Percentiles rank a stretch among this genome's conserved stretches.
These are phyloP conservation scores for Arnoldichthys spilopterus DNA, from an alignment of 2,797 vertebrate species.

Conservation along the genomic window DNA sequence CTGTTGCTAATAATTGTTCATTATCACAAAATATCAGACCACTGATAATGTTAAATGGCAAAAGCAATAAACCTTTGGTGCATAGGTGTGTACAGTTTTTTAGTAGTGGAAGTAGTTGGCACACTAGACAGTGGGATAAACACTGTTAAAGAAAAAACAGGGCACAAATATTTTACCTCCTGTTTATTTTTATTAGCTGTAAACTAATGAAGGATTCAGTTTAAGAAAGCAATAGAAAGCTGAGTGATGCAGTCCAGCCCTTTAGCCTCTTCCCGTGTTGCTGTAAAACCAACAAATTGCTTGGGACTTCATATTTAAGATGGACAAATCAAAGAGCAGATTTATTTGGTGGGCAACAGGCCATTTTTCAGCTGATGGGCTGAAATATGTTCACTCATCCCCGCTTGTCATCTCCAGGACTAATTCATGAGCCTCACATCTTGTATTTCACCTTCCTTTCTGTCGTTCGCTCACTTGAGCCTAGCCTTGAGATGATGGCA, in stretches of 20 bases:
- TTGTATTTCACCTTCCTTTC: constrained; percentile 14
- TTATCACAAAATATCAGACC: no score
- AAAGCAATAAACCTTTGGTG: no score
- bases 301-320: constrained; percentile 27
- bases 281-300: constrained; percentile 28
- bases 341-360: constrained; percentile 18
- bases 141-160: no score
- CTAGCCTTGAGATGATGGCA: constrained; percentile 29
- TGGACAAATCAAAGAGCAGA: constrained; percentile 35
- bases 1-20: no score
- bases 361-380: constrained; percentile 8
- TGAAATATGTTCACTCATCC: background rate
- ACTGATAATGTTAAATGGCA: no score
- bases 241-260: background rate
- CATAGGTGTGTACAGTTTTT: no score
- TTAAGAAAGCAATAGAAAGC: background rate
- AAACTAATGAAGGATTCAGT: background rate
- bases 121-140: no score
- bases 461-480: background rate
- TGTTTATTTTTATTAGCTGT: background rate
- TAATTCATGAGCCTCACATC: constrained; percentile 17
- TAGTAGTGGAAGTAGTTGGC: no score
- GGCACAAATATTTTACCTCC: no score
- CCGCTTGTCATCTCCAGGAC: background rate
- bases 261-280: background rate